Evolutionary conservation across 2,113 vertebrate species (phyloP).

Genomic region (Miniopterus natalensis): DNA sequence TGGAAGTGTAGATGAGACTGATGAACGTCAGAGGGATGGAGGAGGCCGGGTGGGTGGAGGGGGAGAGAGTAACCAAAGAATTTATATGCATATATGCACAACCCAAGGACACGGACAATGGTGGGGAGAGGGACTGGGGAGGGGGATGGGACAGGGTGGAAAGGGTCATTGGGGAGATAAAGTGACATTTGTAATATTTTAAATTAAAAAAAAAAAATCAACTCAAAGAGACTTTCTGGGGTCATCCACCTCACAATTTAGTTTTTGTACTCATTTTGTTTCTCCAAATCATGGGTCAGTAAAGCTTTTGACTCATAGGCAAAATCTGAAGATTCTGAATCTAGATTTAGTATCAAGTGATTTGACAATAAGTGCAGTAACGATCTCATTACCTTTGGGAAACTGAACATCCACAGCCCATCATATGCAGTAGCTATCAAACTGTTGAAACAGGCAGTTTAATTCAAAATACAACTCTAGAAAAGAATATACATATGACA

Average conservation of each 20-base stretch:
- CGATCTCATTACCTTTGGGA: background rate
- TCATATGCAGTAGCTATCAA: background rate
- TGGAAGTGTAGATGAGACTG: no score
- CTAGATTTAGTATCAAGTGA: background rate
- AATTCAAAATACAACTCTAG: conserved; percentile 54
- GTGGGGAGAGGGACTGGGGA: no score
- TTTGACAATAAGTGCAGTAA: background rate
- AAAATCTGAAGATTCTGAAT: background rate
- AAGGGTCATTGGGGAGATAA: no score
- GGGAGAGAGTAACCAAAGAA: no score
- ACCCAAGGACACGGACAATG: no score
- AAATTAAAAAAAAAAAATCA: background rate
- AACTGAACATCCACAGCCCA: background rate
- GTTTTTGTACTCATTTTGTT: background rate
- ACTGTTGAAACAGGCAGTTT: conserved; percentile 62
- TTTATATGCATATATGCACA: no score
- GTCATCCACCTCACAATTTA: background rate
- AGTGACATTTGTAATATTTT: no score
- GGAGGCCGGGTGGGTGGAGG: no score
- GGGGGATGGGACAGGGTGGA: no score
- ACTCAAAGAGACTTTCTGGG: background rate
- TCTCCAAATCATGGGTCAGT: background rate
- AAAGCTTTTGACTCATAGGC: background rate
- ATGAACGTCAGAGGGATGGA: no score
- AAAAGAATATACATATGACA: background rate